phyloP scores from a whole-genome alignment of 1,140 invertebrate genomes.

The Zaprionus lachaisei region DNA sequence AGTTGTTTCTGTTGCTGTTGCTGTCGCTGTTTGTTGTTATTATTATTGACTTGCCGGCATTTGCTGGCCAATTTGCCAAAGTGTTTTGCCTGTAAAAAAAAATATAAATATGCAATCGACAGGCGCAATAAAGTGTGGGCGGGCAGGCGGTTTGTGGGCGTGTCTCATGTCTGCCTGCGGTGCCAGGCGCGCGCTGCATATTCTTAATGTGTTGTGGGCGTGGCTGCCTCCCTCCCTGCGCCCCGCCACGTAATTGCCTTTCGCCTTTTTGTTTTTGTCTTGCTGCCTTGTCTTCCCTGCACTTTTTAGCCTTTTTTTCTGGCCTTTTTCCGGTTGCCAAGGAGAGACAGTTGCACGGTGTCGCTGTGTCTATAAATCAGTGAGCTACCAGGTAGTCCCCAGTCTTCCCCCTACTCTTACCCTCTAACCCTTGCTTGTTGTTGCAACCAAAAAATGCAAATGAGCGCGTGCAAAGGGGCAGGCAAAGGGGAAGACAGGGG shows the following conservation, averaged over 20 bases:
- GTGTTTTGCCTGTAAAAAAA: slow-evolving; percentile 56
- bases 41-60: slow-evolving; percentile 51
- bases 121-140: slow-evolving; percentile 65
- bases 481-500: background rate
- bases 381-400: slow-evolving; percentile 13
- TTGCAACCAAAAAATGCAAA: slow-evolving; percentile 74
- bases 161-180: slow-evolving; percentile 36
- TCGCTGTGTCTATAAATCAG: slow-evolving; percentile 63
- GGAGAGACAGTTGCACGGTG: slow-evolving; percentile 10
- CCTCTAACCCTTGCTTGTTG: background rate
- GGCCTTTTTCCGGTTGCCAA: slow-evolving; percentile 53
- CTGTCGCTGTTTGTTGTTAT: slow-evolving; percentile 20
- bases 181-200: slow-evolving; percentile 63
- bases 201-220: slow-evolving; percentile 54
- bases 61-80: slow-evolving; percentile 79
- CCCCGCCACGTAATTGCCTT: slow-evolving; percentile 39
- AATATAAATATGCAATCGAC: slow-evolving; percentile 63
- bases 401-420: background rate
- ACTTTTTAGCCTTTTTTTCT: slow-evolving; percentile 24
- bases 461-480: slow-evolving; percentile 40
- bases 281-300: slow-evolving; percentile 1
- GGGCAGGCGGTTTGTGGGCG: background rate
- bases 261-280: slow-evolving; percentile 22
- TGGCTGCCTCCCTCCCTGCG: slow-evolving; percentile 12
- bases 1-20: background rate